Evolutionary conservation across 2,797 vertebrate species (phyloP), one percentile per base, ranked within the genome.

Genomic region (Cynodonichthys magdalenae): DNA sequence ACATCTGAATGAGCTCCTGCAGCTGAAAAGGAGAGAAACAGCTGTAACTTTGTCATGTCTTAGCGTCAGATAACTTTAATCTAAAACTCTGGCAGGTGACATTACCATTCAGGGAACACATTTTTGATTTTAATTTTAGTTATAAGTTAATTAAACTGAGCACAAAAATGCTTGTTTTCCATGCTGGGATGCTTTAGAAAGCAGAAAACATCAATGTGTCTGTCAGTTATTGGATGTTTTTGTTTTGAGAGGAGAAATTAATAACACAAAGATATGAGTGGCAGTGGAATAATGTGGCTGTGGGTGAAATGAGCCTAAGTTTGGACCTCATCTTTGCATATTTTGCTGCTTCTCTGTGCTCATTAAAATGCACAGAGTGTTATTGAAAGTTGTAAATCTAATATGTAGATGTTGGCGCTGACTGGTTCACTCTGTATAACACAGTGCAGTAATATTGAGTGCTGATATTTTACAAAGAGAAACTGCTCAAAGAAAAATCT

Each of bases 331-430:
- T 27, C 14, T 70, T 58, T 66, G 36, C 53, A 47, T 46, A 62
- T 61, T 48, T 48, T 48, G 44, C 49, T 62, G 44, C 39, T 20
- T 56, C 50, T n/a, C 0, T 58, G 41, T 19, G 45, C 49, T 55
- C 29, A n/a, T 52, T 79, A 48, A 67, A 80, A 61, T 63, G 47
- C 54, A 68, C 19, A 46, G 39, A 44, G 41, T 34, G 11, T 63
- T 46, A 77, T n/a, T 52, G 50, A 66, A 66, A 72, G 75, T 31
- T 76, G 49, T 78, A 80, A 65, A 84, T 82, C 52, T 55, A 63
- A 62, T 61, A 74, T 83, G 63, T 64, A 62, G 52, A 72, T 59
- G 60, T 53, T 77, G 74, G 66, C 64, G 47, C 61, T 20, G 69
- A 50, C 54, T 36, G 42, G 58, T 74, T 70, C 69, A 66, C 68